phyloP scores from a whole-genome alignment of 2,797 vertebrate genomes.

The Leuciscus waleckii region DNA sequence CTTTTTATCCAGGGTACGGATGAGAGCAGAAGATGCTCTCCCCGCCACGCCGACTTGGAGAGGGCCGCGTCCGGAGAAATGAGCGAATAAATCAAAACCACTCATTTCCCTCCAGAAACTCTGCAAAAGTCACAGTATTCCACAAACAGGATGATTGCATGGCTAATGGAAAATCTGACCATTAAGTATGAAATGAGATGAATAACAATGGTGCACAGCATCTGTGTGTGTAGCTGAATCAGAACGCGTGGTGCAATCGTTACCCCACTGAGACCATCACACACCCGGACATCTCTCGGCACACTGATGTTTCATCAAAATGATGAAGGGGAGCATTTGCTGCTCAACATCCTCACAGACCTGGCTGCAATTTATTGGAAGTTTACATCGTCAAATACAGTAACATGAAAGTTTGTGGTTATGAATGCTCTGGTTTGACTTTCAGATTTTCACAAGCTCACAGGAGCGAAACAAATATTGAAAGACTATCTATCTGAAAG shows the following conservation, averaged over 20 bases:
- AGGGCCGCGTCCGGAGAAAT: constrained; percentile 41
- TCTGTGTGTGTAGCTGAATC: constrained; percentile 45
- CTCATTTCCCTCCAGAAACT: constrained; percentile 51
- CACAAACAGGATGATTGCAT: constrained; percentile 44
- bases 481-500: not conserved
- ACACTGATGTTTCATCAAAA: constrained; percentile 39
- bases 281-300: constrained; percentile 38
- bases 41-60: constrained; percentile 54
- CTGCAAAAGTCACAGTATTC: constrained; percentile 49
- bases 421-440: constrained; percentile 18
- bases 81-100: constrained; percentile 62
- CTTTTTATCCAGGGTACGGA: constrained; percentile 48
- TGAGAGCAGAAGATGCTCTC: constrained; percentile 59
- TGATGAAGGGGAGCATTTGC: constrained; percentile 43
- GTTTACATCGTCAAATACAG: constrained; percentile 17
- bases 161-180: constrained; percentile 61
- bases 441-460: not conserved
- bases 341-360: constrained; percentile 30
- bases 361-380: constrained; percentile 12
- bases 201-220: constrained; percentile 52
- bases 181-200: constrained; percentile 57
- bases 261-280: constrained; percentile 47
- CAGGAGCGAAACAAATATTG: not conserved
- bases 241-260: constrained; percentile 35
- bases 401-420: not conserved